Evolutionary conservation across 1,140 invertebrate genomes (phyloP).

Genomic region (Musca domestica): DNA sequence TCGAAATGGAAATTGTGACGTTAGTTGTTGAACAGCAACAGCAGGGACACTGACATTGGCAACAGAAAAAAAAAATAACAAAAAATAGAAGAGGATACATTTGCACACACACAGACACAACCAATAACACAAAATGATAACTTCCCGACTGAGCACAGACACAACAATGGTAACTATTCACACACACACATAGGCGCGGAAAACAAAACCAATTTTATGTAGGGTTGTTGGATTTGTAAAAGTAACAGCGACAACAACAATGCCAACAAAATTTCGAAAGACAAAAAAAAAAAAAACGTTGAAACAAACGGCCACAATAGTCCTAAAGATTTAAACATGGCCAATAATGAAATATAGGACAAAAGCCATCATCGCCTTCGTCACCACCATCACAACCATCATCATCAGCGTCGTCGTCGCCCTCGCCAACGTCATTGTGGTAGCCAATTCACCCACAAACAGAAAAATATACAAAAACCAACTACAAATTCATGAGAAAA

Average conservation of each 20-base stretch:
- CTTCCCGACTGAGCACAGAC: not conserved
- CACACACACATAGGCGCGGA: too few relatives aligned
- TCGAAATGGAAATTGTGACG: not conserved
- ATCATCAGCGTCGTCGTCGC: not conserved
- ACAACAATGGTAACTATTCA: not conserved
- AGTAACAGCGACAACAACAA: not conserved
- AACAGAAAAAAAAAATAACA: too few relatives aligned
- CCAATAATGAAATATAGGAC: constrained; percentile 1
- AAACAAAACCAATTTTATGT: too few relatives aligned
- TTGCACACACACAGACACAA: too few relatives aligned
- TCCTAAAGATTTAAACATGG: not conserved
- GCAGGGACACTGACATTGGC: too few relatives aligned
- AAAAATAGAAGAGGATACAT: too few relatives aligned
- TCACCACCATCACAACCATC: not conserved
- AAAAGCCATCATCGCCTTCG: not conserved
- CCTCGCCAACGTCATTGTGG: not conserved
- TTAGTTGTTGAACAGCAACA: not conserved
- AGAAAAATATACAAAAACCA: too few relatives aligned
- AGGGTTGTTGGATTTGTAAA: not conserved
- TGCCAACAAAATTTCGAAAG: not conserved
- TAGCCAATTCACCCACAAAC: too few relatives aligned
- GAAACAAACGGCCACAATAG: not conserved
- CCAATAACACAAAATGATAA: not conserved
- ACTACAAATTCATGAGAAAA: too few relatives aligned
- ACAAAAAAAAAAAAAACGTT: not conserved